Conservation (phyloP, 2,113 vertebrate genomes). For the Eurystomus gularis region DNA sequence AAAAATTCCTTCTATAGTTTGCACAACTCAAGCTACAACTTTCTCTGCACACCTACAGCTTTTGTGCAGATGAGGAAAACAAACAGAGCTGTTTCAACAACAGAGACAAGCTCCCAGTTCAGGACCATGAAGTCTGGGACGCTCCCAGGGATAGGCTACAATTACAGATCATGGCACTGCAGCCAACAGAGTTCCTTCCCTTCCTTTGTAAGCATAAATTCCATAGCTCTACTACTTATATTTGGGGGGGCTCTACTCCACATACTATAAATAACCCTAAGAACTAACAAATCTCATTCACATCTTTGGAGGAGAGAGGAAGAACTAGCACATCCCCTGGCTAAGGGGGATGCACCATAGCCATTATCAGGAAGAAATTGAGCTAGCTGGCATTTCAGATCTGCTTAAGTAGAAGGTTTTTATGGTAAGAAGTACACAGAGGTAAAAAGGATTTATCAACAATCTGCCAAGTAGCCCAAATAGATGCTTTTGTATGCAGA, state of each 20-base stretch:
- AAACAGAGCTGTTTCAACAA: neutral
- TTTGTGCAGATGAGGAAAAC: neutral
- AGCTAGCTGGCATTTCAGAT: neutral
- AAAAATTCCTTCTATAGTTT: neutral
- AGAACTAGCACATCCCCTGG: neutral
- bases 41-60: neutral
- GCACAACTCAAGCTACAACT: neutral
- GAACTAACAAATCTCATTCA: neutral
- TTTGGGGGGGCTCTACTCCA: neutral
- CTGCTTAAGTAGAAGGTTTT: neutral
- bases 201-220: neutral
- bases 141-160: neutral
- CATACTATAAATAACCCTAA: neutral
- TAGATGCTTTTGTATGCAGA: neutral
- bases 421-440: neutral
- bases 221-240: neutral
- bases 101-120: neutral
- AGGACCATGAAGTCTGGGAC: neutral
- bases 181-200: neutral
- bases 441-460: neutral
- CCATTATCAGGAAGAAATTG: neutral
- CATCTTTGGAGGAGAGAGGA: neutral
- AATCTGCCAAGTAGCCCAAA: neutral
- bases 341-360: neutral
- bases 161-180: neutral